These are phyloP conservation scores for Steinernema carpocapsae DNA, from an alignment of 2,888 invertebrate genomes.

Conservation along the genomic window DNA sequence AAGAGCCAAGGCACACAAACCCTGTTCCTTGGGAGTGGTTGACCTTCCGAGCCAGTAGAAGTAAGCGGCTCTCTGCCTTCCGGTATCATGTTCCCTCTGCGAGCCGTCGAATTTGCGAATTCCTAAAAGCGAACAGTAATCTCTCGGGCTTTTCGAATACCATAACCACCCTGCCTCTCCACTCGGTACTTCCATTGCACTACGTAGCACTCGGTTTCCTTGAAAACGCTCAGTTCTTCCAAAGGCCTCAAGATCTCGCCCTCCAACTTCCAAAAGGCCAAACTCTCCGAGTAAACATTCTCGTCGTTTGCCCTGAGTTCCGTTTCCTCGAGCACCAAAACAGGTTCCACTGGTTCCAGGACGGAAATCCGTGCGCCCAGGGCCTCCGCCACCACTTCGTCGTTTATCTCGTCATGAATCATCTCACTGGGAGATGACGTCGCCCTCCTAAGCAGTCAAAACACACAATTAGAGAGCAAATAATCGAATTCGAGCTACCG, in stretches of 20 bases:
- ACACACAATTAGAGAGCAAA: constrained; percentile 4
- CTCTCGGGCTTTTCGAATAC: neutral
- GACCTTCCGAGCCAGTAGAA: constrained; percentile 64
- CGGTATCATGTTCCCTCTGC: constrained; percentile 54
- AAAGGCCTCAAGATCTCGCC: constrained; percentile 50
- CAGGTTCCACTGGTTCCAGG: constrained; percentile 33
- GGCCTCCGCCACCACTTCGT: constrained; percentile 36
- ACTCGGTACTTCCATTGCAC: constrained; percentile 62
- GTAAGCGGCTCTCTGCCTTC: constrained; percentile 56
- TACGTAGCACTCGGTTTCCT: constrained; percentile 56
- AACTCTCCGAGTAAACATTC: constrained; percentile 55
- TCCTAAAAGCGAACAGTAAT: constrained; percentile 39
- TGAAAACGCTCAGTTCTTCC: constrained; percentile 46
- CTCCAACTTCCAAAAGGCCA: constrained; percentile 45
- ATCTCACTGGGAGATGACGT: constrained; percentile 22
- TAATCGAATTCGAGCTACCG: neutral
- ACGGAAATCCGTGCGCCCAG: constrained; percentile 37
- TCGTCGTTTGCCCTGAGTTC: constrained; percentile 49
- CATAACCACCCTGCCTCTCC: constrained; percentile 48
- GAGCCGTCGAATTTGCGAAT: constrained; percentile 47
- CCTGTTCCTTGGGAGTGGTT: constrained; percentile 48
- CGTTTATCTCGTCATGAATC: constrained; percentile 39
- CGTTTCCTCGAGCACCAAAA: constrained; percentile 42
- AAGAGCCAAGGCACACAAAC: constrained; percentile 59
- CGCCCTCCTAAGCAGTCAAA: neutral